Conservation (phyloP, 2,888 invertebrate species). For the Papilio protenor region DNA sequence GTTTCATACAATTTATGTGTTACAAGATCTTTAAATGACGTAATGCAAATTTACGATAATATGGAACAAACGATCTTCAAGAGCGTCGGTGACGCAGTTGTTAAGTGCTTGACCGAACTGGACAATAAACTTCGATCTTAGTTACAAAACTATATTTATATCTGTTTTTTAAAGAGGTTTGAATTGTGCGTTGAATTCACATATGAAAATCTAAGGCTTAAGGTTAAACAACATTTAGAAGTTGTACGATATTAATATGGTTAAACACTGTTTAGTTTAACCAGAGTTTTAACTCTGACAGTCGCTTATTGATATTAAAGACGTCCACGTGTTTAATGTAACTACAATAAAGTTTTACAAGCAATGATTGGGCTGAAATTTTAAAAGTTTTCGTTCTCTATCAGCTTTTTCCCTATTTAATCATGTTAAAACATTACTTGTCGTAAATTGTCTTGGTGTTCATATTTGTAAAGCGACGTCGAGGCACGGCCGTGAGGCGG, state of each 20-base stretch:
- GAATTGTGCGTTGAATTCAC: no score
- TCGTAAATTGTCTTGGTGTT: constrained; percentile 64
- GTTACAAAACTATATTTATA: no score
- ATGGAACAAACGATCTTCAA: background rate
- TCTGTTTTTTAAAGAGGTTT: no score
- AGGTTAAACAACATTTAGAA: background rate
- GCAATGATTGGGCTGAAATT: background rate
- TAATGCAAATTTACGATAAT: background rate
- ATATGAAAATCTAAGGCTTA: no score
- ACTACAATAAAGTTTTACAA: no score
- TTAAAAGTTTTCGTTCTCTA: background rate
- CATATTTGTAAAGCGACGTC: constrained; percentile 61
- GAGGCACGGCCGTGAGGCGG: constrained; percentile 67
- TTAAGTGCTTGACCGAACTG: no score
- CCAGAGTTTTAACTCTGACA: no score
- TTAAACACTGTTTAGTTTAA: no score
- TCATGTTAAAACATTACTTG: constrained; percentile 28
- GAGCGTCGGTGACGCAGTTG: no score
- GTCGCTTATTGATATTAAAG: no score
- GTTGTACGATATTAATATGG: no score
- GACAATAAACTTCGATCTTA: no score
- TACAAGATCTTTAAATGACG: background rate
- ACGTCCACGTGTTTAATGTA: background rate
- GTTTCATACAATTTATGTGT: constrained; percentile 21
- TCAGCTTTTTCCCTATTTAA: background rate